Base-by-base conservation (phyloP, 2,888 invertebrate species). In the Mythimna pallens region DNA sequence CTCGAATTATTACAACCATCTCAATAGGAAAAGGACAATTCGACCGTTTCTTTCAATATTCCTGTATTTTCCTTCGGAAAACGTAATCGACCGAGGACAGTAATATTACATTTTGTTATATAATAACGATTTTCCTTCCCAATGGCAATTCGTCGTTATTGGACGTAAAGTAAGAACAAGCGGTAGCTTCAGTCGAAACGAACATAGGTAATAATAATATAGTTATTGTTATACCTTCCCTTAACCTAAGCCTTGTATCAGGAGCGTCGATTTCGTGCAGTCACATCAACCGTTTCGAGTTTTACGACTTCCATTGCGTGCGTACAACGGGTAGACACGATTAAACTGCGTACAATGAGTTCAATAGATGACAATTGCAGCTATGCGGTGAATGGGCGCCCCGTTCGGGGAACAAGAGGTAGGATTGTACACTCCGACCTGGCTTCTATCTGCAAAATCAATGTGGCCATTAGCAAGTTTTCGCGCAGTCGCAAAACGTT, bases 371-470 rank as follows among this genome's bases (percentile, higher is more conserved):
- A 30, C 75, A 70, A 78, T 87, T 82, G 84, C 70, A 84, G 84
- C 80, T 87, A 86, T 88, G 81, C 80, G 75, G 84, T 84, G 82
- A 86, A 87, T 83, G 86, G 85, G 81, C 85, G 82, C 82, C 84
- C 78, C 87, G 86, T 86, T 90, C 86, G 86, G 84, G 87, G 89
- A 89, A 89, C 86, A 85, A 88, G 92, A 92, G 94, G 94, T 94
- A 93, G 93, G 93, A 94, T 94, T 92, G 94, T 92, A 91, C 92
- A 92, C 92, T 92, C 93, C 94, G 94, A 95, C 95, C 95, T 95
- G 95, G 93, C 94, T 94, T 94, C 95, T 95, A 96, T 96, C 96
- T 96, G 96, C 96, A 96, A 96, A 96, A 96, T 96, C 96, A 96
- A 96, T 96, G 96, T 95, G 95, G 88, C 95, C 90, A 96, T 96